phyloP scores from a whole-genome alignment of 2,113 vertebrate genomes.

The Lampris incognitus region DNA sequence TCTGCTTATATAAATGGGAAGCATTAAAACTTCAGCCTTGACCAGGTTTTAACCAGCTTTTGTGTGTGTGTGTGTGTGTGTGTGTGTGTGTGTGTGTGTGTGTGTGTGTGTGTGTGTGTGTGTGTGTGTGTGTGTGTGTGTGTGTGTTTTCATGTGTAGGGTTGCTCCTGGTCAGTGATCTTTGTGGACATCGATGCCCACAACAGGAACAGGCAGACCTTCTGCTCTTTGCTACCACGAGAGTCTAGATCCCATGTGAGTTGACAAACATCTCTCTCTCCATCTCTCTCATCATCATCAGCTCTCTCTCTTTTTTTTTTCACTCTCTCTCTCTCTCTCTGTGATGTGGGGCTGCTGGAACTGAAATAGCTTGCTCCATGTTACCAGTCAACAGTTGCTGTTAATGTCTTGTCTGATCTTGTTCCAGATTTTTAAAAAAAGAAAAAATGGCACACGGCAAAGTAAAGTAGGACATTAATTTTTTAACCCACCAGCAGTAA shows the following conservation, averaged over 20 bases:
- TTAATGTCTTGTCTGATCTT: no score
- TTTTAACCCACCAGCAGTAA: no score
- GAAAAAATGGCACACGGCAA: no score
- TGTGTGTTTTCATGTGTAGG: conserved; percentile 78
- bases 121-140: conserved; percentile 36
- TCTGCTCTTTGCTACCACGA: conserved; percentile 92
- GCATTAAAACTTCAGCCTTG: conserved; percentile 13
- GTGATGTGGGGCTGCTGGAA: background rate
- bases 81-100: conserved; percentile 13
- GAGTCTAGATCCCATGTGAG: conserved; percentile 98
- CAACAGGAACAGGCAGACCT: conserved; percentile 95
- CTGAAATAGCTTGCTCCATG: no score
- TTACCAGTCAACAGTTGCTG: no score
- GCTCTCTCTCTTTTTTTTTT: background rate
- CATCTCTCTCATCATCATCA: background rate
- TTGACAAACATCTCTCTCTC: conserved; percentile 28
- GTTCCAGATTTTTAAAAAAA: no score
- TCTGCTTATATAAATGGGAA: background rate
- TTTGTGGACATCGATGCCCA: conserved; percentile 99
- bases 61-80: conserved; percentile 22
- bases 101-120: conserved; percentile 20
- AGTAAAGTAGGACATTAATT: no score
- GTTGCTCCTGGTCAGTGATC: conserved; percentile 99
- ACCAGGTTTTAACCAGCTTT: conserved; percentile 4
- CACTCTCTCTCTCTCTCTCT: background rate